These are phyloP conservation scores for Ictalurus furcatus DNA, from an alignment of 2,113 vertebrate genomes.

Conservation along the genomic window DNA sequence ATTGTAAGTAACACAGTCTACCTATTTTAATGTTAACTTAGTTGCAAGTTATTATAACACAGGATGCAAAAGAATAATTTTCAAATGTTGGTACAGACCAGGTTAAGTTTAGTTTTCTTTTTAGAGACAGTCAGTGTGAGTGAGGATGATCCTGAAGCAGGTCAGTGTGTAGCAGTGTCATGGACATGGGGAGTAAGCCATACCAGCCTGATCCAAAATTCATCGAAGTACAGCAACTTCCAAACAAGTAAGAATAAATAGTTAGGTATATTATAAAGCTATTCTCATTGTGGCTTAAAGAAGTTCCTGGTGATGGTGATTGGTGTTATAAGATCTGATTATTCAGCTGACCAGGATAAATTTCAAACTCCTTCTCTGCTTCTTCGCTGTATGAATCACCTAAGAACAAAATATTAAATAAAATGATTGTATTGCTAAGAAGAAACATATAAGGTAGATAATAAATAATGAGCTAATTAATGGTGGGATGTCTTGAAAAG, in stretches of 20 bases:
- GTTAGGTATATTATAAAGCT: conserved; percentile 2
- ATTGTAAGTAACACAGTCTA: too few species aligned
- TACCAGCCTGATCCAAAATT: too few species aligned
- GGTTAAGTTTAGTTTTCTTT: too few species aligned
- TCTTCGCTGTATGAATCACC: conserved; percentile 93
- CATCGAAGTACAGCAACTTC: too few species aligned
- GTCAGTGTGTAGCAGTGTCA: too few species aligned
- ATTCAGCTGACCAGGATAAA: conserved; percentile 92
- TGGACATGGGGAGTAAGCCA: too few species aligned
- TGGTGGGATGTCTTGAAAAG: neutral
- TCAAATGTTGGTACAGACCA: too few species aligned
- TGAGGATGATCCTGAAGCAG: too few species aligned
- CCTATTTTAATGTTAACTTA: too few species aligned
- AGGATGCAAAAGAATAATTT: too few species aligned
- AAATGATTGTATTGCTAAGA: neutral
- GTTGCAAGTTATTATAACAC: too few species aligned
- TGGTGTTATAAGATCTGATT: conserved; percentile 84
- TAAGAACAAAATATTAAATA: conserved; percentile 55
- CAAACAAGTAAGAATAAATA: conserved; percentile 27
- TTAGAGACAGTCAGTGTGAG: too few species aligned
- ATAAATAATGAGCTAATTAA: neutral
- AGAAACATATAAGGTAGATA: neutral
- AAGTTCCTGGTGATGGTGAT: neutral
- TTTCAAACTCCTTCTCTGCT: conserved; percentile 87
- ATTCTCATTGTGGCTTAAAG: neutral